phyloP scores from a whole-genome alignment of 2,797 vertebrate species.

The Melopsittacus undulatus region DNA sequence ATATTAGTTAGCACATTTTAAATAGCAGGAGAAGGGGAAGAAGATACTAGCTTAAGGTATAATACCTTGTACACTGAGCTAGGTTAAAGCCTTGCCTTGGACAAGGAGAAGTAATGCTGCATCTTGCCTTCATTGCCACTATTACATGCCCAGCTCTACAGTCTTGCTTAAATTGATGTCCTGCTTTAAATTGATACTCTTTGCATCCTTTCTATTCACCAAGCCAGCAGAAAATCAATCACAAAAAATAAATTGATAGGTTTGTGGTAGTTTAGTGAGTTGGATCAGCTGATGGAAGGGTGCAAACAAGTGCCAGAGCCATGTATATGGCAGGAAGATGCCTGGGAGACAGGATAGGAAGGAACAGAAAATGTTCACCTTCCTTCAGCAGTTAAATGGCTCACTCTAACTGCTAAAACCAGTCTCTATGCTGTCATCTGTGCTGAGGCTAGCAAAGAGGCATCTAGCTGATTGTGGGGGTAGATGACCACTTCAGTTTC shows the following conservation, averaged over 20 bases:
- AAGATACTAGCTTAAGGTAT: background rate
- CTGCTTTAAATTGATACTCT: background rate
- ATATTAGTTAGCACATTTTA: constrained; percentile 30
- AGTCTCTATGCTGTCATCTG: background rate
- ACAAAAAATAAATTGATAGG: background rate
- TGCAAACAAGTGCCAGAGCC: background rate
- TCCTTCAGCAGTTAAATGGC: background rate
- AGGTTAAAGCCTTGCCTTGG: background rate
- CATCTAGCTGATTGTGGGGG: background rate
- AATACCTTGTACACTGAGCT: background rate
- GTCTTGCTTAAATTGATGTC: background rate
- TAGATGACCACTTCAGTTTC: background rate
- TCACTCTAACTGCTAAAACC: background rate
- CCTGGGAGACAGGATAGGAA: background rate
- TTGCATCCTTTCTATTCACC: background rate
- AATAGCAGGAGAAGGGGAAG: background rate
- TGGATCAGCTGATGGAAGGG: background rate
- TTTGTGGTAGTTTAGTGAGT: background rate
- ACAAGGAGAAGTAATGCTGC: background rate
- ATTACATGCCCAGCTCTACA: background rate
- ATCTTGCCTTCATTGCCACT: background rate
- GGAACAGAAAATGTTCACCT: background rate
- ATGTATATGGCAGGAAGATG: background rate
- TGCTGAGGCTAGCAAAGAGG: background rate
- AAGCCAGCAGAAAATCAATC: background rate